Evolutionary conservation across 2,797 vertebrate genomes (phyloP).

Genomic region (Chiroxiphia lanceolata): DNA sequence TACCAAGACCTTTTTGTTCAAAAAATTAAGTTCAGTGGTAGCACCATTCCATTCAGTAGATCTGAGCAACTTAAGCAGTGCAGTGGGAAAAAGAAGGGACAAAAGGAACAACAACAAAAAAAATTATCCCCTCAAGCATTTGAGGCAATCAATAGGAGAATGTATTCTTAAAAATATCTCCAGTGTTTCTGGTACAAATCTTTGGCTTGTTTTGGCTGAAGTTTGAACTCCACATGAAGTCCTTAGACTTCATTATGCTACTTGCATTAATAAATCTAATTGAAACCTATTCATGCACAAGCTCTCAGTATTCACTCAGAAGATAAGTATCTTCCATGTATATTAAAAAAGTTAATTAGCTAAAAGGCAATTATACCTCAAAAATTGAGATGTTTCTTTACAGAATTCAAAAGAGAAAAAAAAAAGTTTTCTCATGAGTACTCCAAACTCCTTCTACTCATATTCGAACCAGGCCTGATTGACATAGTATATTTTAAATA

Average conservation of each 20-base stretch:
- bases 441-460: constrained; percentile 68
- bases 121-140: background rate
- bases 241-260: background rate
- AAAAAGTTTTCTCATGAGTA: constrained; percentile 45
- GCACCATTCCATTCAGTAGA: background rate
- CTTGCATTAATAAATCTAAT: background rate
- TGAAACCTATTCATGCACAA: constrained; percentile 80
- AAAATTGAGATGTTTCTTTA: constrained; percentile 40
- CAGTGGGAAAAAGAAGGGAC: background rate
- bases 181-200: background rate
- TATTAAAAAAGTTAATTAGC: constrained; percentile 17
- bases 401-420: constrained; percentile 53
- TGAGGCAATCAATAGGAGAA: background rate
- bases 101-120: background rate
- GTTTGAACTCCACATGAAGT: background rate
- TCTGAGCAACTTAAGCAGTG: background rate
- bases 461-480: constrained; percentile 78
- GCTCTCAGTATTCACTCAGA: constrained; percentile 67
- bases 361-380: constrained; percentile 29
- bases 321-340: background rate
- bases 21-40: background rate
- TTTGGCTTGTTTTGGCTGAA: background rate
- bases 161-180: background rate
- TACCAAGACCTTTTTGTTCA: background rate
- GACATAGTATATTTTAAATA: constrained; percentile 37